A percentile compares a stretch with the other conserved stretches of the same genome.
Conservation (phyloP, 2,888 invertebrate genomes). For the Blastobasis lacticolella region DNA sequence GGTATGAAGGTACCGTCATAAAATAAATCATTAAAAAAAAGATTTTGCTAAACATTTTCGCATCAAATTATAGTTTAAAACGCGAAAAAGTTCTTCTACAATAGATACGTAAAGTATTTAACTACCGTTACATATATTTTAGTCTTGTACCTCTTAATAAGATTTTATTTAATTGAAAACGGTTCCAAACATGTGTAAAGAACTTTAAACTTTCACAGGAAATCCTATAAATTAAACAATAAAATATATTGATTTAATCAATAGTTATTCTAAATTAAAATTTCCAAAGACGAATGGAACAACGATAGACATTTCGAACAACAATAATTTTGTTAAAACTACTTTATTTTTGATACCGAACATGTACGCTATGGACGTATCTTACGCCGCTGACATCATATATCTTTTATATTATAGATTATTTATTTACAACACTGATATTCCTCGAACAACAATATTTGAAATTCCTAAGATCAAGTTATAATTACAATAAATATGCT, state of each 20-base stretch:
- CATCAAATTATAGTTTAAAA: too few relatives aligned
- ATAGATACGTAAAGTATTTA: neutral
- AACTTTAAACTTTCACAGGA: too few relatives aligned
- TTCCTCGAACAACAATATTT: conserved; percentile 22
- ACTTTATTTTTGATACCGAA: conserved; percentile 23
- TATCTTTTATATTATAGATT: conserved; percentile 14
- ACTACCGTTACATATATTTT: conserved; percentile 32
- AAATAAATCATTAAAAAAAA: too few relatives aligned
- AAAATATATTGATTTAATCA: too few relatives aligned
- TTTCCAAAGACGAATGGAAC: conserved; percentile 2
- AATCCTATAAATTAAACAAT: too few relatives aligned
- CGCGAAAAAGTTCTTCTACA: too few relatives aligned
- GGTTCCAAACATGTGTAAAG: too few relatives aligned
- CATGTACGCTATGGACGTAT: conserved; percentile 47
- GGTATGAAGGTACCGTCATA: too few relatives aligned
- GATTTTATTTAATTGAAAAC: too few relatives aligned
- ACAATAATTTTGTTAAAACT: conserved; percentile 23
- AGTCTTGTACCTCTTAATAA: conserved; percentile 53
- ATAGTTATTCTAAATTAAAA: neutral
- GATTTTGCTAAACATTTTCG: too few relatives aligned
- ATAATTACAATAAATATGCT: neutral
- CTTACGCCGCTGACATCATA: conserved; percentile 40
- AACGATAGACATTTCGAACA: conserved; percentile 12
- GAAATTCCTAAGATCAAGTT: neutral
- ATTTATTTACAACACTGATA: conserved; percentile 50